Conservation (phyloP, 1,140 invertebrate genomes). For the Eumaeus atala region DNA sequence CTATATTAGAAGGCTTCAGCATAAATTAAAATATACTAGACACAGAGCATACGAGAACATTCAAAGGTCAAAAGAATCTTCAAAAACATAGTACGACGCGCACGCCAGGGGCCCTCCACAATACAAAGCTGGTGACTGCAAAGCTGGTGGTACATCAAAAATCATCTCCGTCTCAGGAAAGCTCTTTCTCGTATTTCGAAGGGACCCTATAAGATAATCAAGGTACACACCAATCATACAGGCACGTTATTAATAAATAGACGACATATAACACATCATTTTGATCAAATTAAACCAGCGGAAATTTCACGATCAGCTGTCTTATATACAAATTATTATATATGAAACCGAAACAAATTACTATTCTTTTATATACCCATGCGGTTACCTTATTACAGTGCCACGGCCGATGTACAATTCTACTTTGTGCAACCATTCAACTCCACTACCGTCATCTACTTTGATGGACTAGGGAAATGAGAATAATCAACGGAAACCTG, state of each 20-base stretch:
- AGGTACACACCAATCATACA: conserved; percentile 8
- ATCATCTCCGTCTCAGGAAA: conserved; percentile 15
- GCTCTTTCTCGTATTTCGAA: conserved; percentile 12
- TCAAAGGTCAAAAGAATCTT: conserved; percentile 19
- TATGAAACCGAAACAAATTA: not conserved
- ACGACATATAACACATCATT: conserved; percentile 15
- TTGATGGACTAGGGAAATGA: conserved; percentile 1
- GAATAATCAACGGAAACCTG: not conserved
- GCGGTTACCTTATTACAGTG: conserved; percentile 2
- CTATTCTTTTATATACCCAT: not conserved
- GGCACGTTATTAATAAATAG: conserved; percentile 18
- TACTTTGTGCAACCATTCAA: not conserved
- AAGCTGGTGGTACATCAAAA: conserved; percentile 13
- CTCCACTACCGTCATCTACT: not conserved
- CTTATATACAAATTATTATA: not conserved
- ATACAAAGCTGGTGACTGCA: conserved; percentile 15
- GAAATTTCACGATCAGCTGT: not conserved
- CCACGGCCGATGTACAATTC: not conserved
- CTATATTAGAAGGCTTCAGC: conserved; percentile 16
- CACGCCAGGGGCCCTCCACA: conserved; percentile 3
- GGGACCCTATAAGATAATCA: conserved; percentile 16
- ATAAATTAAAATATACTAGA: conserved; percentile 12
- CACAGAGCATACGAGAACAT: conserved; percentile 21
- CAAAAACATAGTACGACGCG: conserved; percentile 17
- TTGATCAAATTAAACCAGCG: conserved; percentile 14